These are phyloP conservation scores for Eudorcas thomsonii DNA, from an alignment of 2,113 vertebrate genomes.

Conservation along the genomic window DNA sequence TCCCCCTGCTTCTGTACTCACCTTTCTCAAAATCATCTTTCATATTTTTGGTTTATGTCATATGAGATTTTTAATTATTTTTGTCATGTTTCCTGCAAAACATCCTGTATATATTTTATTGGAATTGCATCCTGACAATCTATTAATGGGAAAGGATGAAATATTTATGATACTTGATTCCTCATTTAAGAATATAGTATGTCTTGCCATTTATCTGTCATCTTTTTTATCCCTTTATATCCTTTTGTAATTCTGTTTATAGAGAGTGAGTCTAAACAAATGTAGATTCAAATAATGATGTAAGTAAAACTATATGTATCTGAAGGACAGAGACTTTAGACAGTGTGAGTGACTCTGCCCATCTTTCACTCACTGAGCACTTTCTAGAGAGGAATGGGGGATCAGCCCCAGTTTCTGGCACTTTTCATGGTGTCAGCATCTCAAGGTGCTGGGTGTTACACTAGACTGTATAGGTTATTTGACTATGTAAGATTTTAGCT, in stretches of 20 bases:
- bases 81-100: neutral
- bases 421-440: neutral
- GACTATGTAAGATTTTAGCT: neutral
- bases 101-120: neutral
- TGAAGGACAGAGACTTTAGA: neutral
- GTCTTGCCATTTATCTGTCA: neutral
- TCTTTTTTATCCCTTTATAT: neutral
- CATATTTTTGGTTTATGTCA: neutral
- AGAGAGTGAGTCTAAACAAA: neutral
- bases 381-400: neutral
- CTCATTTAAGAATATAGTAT: neutral
- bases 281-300: neutral
- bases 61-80: neutral
- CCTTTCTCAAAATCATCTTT: neutral
- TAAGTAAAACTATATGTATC: neutral
- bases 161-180: neutral
- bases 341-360: neutral
- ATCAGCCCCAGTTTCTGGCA: neutral
- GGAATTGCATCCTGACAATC: neutral
- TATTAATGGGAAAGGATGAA: neutral
- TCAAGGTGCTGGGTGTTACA: neutral
- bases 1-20: neutral
- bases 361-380: neutral
- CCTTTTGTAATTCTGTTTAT: neutral
- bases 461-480: neutral